Evolutionary conservation across 2,888 invertebrate species (phyloP).

Genomic region (Drosophila robusta): DNA sequence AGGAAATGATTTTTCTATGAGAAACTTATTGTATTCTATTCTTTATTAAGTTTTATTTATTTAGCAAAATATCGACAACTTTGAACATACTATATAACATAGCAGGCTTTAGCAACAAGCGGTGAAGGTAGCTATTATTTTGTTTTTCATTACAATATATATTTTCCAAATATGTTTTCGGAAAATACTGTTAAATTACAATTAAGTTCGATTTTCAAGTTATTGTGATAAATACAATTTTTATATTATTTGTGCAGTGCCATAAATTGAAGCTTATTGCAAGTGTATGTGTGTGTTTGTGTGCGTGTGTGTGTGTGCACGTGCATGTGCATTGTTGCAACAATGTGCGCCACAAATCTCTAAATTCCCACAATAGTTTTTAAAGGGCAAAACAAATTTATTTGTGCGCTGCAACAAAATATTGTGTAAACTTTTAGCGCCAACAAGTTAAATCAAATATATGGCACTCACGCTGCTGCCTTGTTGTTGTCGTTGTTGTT

Average conservation of each 20-base stretch:
- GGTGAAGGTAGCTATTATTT: no score
- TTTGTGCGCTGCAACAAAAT: conserved; percentile 65
- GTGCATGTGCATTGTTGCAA: conserved; percentile 40
- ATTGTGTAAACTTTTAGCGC: conserved; percentile 60
- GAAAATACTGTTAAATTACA: neutral
- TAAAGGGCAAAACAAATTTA: conserved; percentile 73
- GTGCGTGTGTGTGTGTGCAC: conserved; percentile 6
- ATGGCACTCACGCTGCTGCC: conserved; percentile 55
- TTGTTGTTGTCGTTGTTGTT: conserved; percentile 22
- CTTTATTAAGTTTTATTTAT: no score
- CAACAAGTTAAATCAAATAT: conserved; percentile 81
- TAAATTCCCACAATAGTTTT: conserved; percentile 79
- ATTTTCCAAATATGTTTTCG: neutral
- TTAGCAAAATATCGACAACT: no score
- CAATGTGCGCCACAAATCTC: conserved; percentile 69
- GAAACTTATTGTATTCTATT: no score
- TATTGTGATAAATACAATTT: conserved; percentile 7
- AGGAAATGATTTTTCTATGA: no score
- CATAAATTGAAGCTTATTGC: conserved; percentile 50
- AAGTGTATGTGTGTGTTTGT: conserved; percentile 3
- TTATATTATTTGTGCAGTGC: conserved; percentile 15
- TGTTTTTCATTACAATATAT: no score
- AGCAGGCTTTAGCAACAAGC: no score
- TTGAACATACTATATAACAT: no score
- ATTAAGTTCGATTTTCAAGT: conserved; percentile 5